Conservation (phyloP, 2,888 invertebrate genomes). For the Drosophila peninsularis region DNA sequence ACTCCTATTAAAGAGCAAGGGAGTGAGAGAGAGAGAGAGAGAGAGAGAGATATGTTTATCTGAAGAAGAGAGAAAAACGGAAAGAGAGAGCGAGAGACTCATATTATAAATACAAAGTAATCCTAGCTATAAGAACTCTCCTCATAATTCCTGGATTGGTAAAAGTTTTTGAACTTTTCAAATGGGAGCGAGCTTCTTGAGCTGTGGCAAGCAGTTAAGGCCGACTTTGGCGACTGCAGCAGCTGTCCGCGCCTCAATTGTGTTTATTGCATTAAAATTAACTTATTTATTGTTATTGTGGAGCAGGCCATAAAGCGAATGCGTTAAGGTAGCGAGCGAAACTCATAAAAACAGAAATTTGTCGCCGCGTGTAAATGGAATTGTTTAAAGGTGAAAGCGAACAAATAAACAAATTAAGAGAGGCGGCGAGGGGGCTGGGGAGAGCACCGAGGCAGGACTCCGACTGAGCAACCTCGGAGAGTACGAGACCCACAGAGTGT, state of each 20-base stretch:
- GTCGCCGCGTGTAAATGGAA: conserved; percentile 80
- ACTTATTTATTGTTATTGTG: conserved; percentile 76
- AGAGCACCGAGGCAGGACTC: neutral
- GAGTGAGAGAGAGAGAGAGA: neutral
- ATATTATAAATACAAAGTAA: neutral
- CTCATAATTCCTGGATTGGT: neutral
- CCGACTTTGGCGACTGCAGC: conserved; percentile 37
- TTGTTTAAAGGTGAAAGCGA: conserved; percentile 78
- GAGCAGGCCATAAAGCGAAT: conserved; percentile 26
- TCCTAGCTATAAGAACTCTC: neutral
- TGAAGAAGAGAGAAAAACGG: too few species aligned
- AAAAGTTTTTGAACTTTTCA: conserved; percentile 4
- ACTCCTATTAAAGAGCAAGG: too few species aligned
- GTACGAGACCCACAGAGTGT: too few species aligned
- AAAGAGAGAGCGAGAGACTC: neutral
- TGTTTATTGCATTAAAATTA: conserved; percentile 80
- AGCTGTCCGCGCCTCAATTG: conserved; percentile 58
- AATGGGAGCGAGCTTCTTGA: neutral
- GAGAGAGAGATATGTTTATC: too few species aligned
- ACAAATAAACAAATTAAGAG: conserved; percentile 79
- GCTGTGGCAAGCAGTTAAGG: conserved; percentile 23
- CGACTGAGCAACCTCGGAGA: neutral
- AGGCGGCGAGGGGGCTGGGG: neutral
- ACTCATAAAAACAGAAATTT: conserved; percentile 76
- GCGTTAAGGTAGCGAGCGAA: conserved; percentile 12